Base-by-base conservation (phyloP, 1,140 invertebrate species). In the Meteorus sp. region DNA sequence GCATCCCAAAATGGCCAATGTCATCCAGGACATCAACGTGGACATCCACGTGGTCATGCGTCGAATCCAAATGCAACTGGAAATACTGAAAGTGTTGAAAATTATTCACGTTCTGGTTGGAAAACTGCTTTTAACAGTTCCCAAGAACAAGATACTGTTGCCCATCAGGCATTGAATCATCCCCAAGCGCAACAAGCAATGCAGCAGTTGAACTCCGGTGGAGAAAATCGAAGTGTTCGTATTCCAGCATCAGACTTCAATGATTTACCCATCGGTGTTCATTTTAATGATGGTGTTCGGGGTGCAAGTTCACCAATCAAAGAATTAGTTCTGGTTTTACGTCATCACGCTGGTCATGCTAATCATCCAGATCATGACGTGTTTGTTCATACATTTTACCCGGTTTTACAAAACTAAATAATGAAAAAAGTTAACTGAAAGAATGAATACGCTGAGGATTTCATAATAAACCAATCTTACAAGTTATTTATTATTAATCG, bases 41-140 rank as follows among this genome's bases (percentile, higher is more conserved):
- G 71, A 0, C 71, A 73, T 62, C 68, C 71, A 0, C 37, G 71
- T n/a, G 68, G 64, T 0, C 71, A 73, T 19, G 66, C 64, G 0
- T 64, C 52, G 0, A 1, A 64, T 45, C 59, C 48, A 1, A 0
- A 0, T 4, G 67, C 60, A 1, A 56, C 29, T 1, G 61, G 63
- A 0, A 2, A 8, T 0, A 20, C 11, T 0, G 62, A 64, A 3
- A 66, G 56, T 8, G 62, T 59, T 0, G 65, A 70, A n/a, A 61
- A 56, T 19, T 69, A 67, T 35, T 66, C 67, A 0, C 3, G 33
- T 1, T 7, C 1, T 1, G 27, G 56, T 0, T 11, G 9, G 25
- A 70, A 65, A 41, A 68, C 58, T 3, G 71, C 55, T 2, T 73
- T 73, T 35, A 15, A 66, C 1, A 62, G 51, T 0, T 39, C 50